phyloP scores from a whole-genome alignment of 2,797 vertebrate species.

The Urophycis tenuis region DNA sequence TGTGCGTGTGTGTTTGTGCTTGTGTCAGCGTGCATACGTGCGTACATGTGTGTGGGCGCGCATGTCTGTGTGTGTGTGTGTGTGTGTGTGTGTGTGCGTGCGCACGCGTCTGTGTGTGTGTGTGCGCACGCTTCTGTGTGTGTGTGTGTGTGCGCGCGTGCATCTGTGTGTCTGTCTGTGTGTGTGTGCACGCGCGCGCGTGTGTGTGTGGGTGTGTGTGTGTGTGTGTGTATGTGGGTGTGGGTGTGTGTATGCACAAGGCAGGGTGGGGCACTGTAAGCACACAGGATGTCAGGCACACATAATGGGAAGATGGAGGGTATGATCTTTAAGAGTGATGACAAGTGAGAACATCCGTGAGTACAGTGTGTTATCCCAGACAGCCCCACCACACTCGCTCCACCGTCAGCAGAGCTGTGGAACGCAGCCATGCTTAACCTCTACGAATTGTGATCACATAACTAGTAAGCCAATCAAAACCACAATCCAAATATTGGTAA shows the following conservation, averaged over 20 bases:
- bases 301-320: constrained; percentile 9
- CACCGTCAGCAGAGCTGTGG: background rate
- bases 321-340: constrained; percentile 13
- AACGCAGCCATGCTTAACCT: background rate
- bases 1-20: background rate
- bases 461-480: background rate
- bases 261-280: background rate
- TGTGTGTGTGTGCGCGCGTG: background rate
- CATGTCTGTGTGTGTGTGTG: no score
- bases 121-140: no score
- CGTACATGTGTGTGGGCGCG: no score
- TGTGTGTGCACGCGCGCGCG: background rate
- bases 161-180: background rate
- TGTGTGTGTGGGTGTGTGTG: background rate
- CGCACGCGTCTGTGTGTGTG: background rate
- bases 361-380: background rate
- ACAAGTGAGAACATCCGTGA: background rate
- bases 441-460: background rate
- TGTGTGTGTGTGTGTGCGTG: no score
- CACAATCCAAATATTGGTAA: background rate
- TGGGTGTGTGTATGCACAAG: background rate
- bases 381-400: background rate
- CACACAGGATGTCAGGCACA: constrained; percentile 20
- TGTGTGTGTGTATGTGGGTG: background rate
- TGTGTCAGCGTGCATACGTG: no score